Evolutionary conservation across 1,140 invertebrate species (phyloP), one percentile per base, ranked within the genome.

Genomic region (Plodia interpunctella): DNA sequence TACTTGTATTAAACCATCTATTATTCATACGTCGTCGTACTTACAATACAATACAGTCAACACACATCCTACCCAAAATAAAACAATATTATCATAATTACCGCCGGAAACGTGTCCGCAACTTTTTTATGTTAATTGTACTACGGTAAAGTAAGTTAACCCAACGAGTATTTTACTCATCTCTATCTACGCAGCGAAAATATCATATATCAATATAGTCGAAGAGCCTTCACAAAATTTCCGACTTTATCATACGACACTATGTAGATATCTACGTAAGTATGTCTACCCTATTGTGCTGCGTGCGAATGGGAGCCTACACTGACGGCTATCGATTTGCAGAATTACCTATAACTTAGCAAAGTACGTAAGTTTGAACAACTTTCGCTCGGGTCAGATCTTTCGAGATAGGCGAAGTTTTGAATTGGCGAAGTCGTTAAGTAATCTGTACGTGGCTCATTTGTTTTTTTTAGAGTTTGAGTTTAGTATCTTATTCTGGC

Each of bases 301-400:
- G 19, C 19, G 19, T 53, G 51, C 19, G n/a, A 51, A 20, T 32
- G 21, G 51, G 13, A 44, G 38, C n/a, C 20, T 21, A 25, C 49
- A 20, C 11, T n/a, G 11, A 30, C n/a, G 17, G 38, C 57, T 62
- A 71, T 71, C 66, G 69, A 72, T 72, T 72, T 52, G 54, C 59
- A 62, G 65, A 66, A 70, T 60, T 60, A 59, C 60, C 55, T 60
- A 65, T 58, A 60, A 66, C 63, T 68, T 59, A 38, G 32, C 11
- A 53, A 68, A 72, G 52, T 68, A 61, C 30, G 30, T 10, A 68
- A 67, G 38, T 71, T 69, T 54, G 38, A 56, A 54, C 62, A 64
- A 55, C 28, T 20, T 50, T 57, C 62, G 65, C 65, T 66, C 54
- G 62, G 68, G 68, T 65, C 62, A 71, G 58, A 44, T 44, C 13